Conservation (phyloP, 2,113 vertebrate genomes). For the Eublepharis macularius region DNA sequence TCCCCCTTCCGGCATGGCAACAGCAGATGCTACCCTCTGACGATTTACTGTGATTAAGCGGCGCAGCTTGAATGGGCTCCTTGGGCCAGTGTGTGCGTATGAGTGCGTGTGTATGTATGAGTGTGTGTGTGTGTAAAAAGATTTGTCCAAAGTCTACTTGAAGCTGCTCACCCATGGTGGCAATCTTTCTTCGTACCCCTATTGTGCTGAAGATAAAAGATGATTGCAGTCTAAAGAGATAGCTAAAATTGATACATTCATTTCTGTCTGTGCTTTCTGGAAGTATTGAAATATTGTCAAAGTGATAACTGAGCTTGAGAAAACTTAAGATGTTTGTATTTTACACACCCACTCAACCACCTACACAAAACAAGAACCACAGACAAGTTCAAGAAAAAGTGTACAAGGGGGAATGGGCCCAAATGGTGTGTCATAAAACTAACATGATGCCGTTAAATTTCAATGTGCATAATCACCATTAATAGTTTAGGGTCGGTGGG, state of each 20-base stretch:
- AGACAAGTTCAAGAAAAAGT: neutral
- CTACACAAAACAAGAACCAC: neutral
- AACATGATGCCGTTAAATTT: neutral
- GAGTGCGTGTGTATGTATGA: too few relatives aligned
- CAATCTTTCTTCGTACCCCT: neutral
- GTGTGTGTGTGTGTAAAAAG: too few relatives aligned
- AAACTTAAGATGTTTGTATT: neutral
- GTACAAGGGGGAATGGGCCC: neutral
- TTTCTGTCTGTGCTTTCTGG: conserved; percentile 26
- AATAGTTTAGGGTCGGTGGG: neutral
- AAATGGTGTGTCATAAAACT: neutral
- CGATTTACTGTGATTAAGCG: neutral
- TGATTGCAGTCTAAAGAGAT: neutral
- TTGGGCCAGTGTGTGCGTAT: neutral
- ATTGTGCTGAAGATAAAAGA: neutral
- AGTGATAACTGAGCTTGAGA: neutral
- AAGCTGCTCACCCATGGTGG: neutral
- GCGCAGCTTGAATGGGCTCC: neutral
- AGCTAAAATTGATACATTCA: neutral
- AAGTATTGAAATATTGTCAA: neutral
- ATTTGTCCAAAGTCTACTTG: too few relatives aligned
- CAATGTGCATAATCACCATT: neutral
- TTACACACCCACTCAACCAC: neutral
- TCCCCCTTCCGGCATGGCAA: too few relatives aligned
- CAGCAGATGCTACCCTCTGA: too few relatives aligned